Conservation (phyloP, 37 sponge, comb jelly and placozoan genomes). For the Mnemiopsis leidyi region DNA sequence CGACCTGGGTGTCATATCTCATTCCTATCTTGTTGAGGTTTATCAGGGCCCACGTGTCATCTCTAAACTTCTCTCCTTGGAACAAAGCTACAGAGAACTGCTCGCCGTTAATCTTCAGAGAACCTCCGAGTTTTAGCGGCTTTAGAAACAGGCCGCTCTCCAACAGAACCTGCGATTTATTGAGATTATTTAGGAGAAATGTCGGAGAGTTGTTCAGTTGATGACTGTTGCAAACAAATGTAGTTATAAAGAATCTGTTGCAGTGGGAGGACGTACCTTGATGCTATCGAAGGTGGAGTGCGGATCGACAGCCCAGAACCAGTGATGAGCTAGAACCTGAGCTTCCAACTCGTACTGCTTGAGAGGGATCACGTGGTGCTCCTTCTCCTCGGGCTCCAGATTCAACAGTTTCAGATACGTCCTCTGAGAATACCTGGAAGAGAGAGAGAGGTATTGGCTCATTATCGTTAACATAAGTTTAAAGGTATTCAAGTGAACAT, state of each 20-base stretch:
- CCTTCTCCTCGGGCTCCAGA: constrained; percentile 55
- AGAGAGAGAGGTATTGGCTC: not conserved
- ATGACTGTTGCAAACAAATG: too few relatives aligned
- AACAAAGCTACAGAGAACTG: constrained; percentile 27
- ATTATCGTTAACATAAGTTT: too few relatives aligned
- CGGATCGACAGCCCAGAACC: constrained; percentile 53
- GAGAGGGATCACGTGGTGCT: not conserved
- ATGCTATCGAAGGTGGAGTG: constrained; percentile 55
- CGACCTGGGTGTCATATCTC: constrained; percentile 41
- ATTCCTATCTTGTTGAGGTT: constrained; percentile 41
- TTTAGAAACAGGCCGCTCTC: constrained; percentile 2
- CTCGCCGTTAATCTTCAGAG: constrained; percentile 18
- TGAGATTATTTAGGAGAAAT: too few relatives aligned
- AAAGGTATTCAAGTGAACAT: too few relatives aligned
- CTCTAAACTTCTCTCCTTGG: constrained; percentile 58
- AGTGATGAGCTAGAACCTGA: constrained; percentile 19
- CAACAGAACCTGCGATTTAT: constrained; percentile 10
- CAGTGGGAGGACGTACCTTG: constrained; percentile 54
- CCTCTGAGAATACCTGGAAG: constrained; percentile 15
- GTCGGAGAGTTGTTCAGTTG: too few relatives aligned
- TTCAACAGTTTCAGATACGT: constrained; percentile 53
- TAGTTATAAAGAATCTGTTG: too few relatives aligned
- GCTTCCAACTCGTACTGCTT: constrained; percentile 59
- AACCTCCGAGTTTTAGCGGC: constrained; percentile 13
- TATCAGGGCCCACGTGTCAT: constrained; percentile 46